phyloP scores from a whole-genome alignment of 30 jellyfish, hydroid and myxozoan genomes.

The Pseudorhiza aurosa region DNA sequence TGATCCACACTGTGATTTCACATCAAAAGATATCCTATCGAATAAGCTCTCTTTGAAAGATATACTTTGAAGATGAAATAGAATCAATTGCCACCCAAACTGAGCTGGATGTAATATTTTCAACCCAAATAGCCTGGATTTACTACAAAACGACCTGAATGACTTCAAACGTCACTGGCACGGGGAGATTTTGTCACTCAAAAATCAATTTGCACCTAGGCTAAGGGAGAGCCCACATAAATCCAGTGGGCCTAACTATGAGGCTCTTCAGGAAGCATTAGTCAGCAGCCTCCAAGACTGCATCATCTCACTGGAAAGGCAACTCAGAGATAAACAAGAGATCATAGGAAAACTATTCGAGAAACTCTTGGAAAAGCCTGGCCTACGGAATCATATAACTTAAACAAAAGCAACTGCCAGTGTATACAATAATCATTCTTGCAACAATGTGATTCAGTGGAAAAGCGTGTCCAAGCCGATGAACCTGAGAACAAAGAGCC shows the following conservation, averaged over 20 bases:
- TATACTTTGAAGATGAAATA: slow-evolving; percentile 21
- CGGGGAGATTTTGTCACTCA: no score
- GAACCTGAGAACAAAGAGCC: slow-evolving; percentile 10
- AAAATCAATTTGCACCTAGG: no score
- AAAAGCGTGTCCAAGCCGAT: slow-evolving; percentile 4
- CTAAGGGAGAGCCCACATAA: no score
- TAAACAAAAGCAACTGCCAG: not conserved
- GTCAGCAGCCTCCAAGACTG: no score
- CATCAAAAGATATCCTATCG: slow-evolving; percentile 43
- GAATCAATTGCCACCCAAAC: slow-evolving; percentile 28
- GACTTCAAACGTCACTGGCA: slow-evolving; percentile 34
- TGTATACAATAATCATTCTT: not conserved
- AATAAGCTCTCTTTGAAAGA: slow-evolving; percentile 28
- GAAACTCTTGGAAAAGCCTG: no score
- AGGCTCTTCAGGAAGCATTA: no score
- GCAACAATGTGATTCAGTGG: not conserved
- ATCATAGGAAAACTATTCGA: no score
- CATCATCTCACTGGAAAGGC: no score
- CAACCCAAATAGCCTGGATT: slow-evolving; percentile 24
- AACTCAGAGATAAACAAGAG: no score
- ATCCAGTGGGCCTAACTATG: no score
- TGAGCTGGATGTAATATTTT: slow-evolving; percentile 40
- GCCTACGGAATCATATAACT: slow-evolving; percentile 6
- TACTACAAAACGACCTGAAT: slow-evolving; percentile 31
- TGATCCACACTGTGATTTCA: slow-evolving; percentile 21